Base-by-base conservation (phyloP, 2,113 vertebrate species). In the Monarcha castaneiventris region DNA sequence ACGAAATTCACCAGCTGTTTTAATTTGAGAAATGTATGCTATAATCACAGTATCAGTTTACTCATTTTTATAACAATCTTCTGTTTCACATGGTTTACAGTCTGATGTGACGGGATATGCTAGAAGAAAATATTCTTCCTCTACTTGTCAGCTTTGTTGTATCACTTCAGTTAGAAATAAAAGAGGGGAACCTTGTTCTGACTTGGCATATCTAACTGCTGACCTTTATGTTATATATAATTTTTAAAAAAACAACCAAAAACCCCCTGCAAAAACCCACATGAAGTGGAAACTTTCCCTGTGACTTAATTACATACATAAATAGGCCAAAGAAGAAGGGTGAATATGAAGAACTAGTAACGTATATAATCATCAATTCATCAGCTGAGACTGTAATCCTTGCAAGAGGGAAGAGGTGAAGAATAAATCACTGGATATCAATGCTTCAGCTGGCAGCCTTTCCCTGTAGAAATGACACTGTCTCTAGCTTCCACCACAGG, bases 1-100 rank as follows among this genome's bases (percentile, higher is more conserved):
- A 73, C 46, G 11, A 94, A 93, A 92, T 77, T 88, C 43, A 52
- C 17, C 80, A 91, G 80, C 68, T 72, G 39, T 51, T 92, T 86
- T 74, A 51, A 68, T 90, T 78, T 75, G 48, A 90, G 72, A 90
- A 92, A 89, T 86, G 12, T 55, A 7, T 71, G 16, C 27, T 74
- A 16, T n/a, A 84, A 61, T 59, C 61, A 78, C 1, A 4, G 52
- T 78, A 72, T 52, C 64, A 72, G 56, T 84, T 93, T 81, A 75
- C 14, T 88, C 17, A 64, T 92, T 89, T 90, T 55, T 79, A 18
- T 78, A 77, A 67, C 27, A 62, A 83, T 71, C 90, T 86, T 84
- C 13, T 74, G 2, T 80, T 77, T 81, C 39, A 80, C 32, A 16
- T 80, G 27, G 20, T 74, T 74, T 88, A 39, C 39, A 78, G 13